Evolutionary conservation across 2,888 invertebrate species (phyloP), one percentile per base, ranked within the genome.

Genomic region (Tholera decimalis): DNA sequence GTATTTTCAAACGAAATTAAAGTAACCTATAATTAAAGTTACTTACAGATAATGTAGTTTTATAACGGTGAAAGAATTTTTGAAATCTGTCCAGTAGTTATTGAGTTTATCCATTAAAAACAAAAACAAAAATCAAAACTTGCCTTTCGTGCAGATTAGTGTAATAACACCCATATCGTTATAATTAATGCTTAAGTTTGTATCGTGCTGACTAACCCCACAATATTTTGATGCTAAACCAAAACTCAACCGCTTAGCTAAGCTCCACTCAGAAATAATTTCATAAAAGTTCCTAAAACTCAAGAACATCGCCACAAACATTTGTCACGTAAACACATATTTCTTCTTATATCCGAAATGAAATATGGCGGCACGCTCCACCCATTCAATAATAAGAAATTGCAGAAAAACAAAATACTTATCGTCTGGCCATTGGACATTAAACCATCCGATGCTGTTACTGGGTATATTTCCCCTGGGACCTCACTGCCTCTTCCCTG

Each of bases 401-500:
- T 15, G 43, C 20, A 47, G 44, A 65, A 66, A 73, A 79, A 62
- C 71, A 77, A 55, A 71, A 55, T 65, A 47, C 59, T 66, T 54
- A 62, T 47, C 67, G 63, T 50, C 49, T n/a, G n/a, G n/a, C n/a
- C 41, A 56, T 53, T 54, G 53, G 65, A 73, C 73, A 63, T 69
- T 77, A 76, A 71, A 56, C 62, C 67, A 44, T 77, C 62, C 79
- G 41, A 76, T 78, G 68, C 53, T 59, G 66, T 74, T 70, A 68
- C 64, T 6, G 1, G 28, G 47, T 30, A 58, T 77, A 82, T 82
- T 82, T 80, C 82, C 82, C 80, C 33, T 0, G 73, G 49, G 74
- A n/a, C 7, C 6, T 9, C 9, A n/a, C 37, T 13, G 57, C 53
- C 66, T 67, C 67, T 78, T 77, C 66, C 28, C 55, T 53, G 65